Conservation (phyloP, 2,113 vertebrate genomes). For the Alaudala cheleensis region DNA sequence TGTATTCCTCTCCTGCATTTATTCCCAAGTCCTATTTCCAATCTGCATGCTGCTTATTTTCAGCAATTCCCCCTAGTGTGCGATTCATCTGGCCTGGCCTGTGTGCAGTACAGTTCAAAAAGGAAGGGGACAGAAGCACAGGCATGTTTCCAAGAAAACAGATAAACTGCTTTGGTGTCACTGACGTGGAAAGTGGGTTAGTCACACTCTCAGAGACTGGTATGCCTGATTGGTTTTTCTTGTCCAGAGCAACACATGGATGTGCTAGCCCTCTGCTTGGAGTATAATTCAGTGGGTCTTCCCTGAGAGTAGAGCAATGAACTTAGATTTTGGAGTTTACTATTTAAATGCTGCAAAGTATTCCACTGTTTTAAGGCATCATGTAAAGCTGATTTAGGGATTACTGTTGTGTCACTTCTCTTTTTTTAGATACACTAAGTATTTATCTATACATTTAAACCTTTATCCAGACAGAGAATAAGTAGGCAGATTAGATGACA, state of each 20-base stretch:
- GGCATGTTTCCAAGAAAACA: constrained; percentile 55
- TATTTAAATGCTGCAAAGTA: not conserved
- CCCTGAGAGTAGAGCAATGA: not conserved
- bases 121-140: constrained; percentile 26
- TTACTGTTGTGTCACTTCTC: constrained; percentile 22
- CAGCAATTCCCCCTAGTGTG: not conserved
- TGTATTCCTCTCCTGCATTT: not conserved
- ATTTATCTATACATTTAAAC: constrained; percentile 45
- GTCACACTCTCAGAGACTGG: not conserved
- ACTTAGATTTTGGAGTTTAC: not conserved
- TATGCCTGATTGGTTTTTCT: not conserved
- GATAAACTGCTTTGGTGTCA: constrained; percentile 45
- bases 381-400: constrained; percentile 54
- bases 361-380: not conserved
- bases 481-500: not conserved
- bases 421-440: constrained; percentile 41
- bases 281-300: not conserved
- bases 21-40: not conserved
- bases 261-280: not conserved
- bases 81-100: not conserved
- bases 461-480: constrained; percentile 1
- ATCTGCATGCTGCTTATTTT: constrained; percentile 25
- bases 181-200: constrained; percentile 28
- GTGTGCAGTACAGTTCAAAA: constrained; percentile 12
- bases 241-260: not conserved